Evolutionary conservation across 1,140 invertebrate genomes (phyloP), one percentile per base, ranked within the genome.

Genomic region (Stegodyphus mimosarum): DNA sequence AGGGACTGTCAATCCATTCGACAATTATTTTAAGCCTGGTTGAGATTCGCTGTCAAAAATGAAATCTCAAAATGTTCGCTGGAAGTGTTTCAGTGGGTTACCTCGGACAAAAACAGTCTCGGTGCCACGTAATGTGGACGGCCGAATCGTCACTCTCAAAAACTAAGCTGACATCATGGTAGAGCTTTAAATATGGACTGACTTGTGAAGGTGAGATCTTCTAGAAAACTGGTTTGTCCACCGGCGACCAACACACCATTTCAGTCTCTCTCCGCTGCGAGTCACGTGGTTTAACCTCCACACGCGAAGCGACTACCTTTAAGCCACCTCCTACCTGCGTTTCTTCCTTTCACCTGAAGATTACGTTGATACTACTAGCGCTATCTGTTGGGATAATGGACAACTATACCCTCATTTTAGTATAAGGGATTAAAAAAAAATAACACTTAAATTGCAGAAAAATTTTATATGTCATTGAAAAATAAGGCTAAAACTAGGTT

Each of bases 41-140:
- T 60, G 55, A 9, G 55, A 11, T 11, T 5, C 55, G 55, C 15
- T 60, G 55, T 60, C 9, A 60, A 60, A 60, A 60, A 11, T 33
- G 3, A 3, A 60, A 11, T 15, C 15, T 60, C 9, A 60, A 11
- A 11, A 60, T 15, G 13, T 67, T 6, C 2, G 15, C 64, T 87
- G 88, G 88, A 88, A 90, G 71, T 52, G 18, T 48, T 84, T 5
- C 7, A 15, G 7, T 67, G 64, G 17, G 17, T 17, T 78, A 77
- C 67, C 33, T 18, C 13, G n/a, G 17, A 18, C 17, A 15, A 17
- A 15, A 7, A 66, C 17, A n/a, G 55, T 11, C 55, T 49, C 51
- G 5, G 6, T 77, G 79, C 79, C 79, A 83, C 81, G 81, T 83
- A 69, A 52, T 15, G 63, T 72, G 53, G 18, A 66, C 51, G 52